Conservation (phyloP, 2,113 vertebrate genomes). For the Leucopsar rothschildi region DNA sequence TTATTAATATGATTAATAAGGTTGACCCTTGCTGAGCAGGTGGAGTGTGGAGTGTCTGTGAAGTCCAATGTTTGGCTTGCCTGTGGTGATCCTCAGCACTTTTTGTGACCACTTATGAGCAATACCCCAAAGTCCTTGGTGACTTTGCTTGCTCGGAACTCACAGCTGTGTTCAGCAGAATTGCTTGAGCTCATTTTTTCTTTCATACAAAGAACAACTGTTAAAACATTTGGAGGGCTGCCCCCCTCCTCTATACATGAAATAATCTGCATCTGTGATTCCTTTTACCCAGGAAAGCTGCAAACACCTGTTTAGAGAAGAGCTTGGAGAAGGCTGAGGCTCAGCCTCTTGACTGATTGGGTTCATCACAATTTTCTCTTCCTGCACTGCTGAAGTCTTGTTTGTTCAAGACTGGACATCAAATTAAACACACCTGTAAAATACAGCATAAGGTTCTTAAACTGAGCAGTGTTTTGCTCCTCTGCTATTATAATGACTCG, state of each 20-base stretch:
- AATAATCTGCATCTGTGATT: not conserved
- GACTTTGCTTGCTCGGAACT: not conserved
- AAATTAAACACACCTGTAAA: not conserved
- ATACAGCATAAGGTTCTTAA: not conserved
- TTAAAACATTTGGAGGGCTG: not conserved
- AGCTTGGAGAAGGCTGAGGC: not conserved
- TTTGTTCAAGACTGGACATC: not conserved
- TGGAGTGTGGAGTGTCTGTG: not conserved
- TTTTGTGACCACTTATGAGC: not conserved
- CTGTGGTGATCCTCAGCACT: not conserved
- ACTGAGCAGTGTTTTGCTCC: not conserved
- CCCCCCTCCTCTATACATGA: not conserved
- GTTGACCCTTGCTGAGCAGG: not conserved
- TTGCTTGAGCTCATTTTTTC: not conserved
- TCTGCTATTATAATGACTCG: not conserved
- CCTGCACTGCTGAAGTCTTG: not conserved
- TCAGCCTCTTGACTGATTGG: not conserved
- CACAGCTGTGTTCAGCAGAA: not conserved
- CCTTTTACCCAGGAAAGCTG: not conserved
- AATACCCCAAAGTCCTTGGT: accelerated
- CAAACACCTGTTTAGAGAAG: not conserved
- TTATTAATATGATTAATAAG: no score
- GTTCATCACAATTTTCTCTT: not conserved
- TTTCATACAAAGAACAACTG: not conserved
- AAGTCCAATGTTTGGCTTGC: not conserved